Evolutionary conservation across 1,140 invertebrate genomes (phyloP).

Genomic region (Catajapyx aquilonaris): DNA sequence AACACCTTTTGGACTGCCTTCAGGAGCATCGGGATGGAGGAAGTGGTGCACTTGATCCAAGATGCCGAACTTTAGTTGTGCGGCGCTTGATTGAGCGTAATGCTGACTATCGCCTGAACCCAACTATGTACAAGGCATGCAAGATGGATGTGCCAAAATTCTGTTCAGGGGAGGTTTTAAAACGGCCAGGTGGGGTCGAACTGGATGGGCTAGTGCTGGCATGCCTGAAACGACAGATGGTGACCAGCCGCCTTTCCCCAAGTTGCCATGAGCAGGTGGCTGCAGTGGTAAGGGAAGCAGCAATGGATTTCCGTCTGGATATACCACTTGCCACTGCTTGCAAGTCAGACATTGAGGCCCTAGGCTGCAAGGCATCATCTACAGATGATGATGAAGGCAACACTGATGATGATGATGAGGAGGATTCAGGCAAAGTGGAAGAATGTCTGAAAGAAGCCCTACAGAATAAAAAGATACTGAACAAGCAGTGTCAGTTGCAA

Average conservation of each 20-base stretch:
- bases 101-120: slow-evolving; percentile 80
- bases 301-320: slow-evolving; percentile 68
- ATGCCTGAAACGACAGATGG: too few species aligned
- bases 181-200: slow-evolving; percentile 27
- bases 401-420: slow-evolving; percentile 25
- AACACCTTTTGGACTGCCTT: slow-evolving; percentile 37
- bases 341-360: slow-evolving; percentile 24
- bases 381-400: slow-evolving; percentile 10
- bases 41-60: slow-evolving; percentile 66
- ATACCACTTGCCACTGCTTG: slow-evolving; percentile 59
- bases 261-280: slow-evolving; percentile 63
- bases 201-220: slow-evolving; percentile 34
- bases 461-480: slow-evolving; percentile 43
- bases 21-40: slow-evolving; percentile 32
- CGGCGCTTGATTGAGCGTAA: slow-evolving; percentile 82
- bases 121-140: slow-evolving; percentile 57
- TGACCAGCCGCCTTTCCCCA: too few species aligned
- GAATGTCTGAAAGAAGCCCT: slow-evolving; percentile 77
- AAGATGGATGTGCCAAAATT: slow-evolving; percentile 46
- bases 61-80: slow-evolving; percentile 66
- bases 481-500: slow-evolving; percentile 49
- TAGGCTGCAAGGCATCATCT: slow-evolving; percentile 28
- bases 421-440: slow-evolving; percentile 36
- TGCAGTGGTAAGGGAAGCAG: slow-evolving; percentile 60
- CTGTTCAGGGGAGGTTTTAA: slow-evolving; percentile 28